phyloP scores from a whole-genome alignment of 2,888 invertebrate species.

The Cephonodes hylas region DNA sequence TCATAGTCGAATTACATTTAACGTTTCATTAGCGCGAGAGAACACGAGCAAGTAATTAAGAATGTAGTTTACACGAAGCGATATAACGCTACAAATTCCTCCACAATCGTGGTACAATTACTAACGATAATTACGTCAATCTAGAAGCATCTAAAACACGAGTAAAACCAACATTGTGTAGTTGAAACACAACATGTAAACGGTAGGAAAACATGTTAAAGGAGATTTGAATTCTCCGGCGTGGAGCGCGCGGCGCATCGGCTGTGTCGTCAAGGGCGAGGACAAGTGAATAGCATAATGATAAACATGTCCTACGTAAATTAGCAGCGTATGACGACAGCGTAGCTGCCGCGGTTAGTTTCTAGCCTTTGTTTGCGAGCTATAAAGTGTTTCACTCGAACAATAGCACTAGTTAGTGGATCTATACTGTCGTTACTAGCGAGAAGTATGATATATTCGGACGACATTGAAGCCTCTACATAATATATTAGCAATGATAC shows the following conservation, averaged over 20 bases:
- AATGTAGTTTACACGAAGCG: background rate
- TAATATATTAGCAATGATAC: background rate
- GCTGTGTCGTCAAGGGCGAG: slow-evolving; percentile 52
- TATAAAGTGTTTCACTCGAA: background rate
- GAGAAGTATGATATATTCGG: background rate
- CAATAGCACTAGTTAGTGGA: background rate
- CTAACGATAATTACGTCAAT: background rate
- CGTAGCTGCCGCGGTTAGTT: background rate
- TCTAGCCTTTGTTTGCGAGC: slow-evolving; percentile 1
- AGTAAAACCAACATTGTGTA: background rate
- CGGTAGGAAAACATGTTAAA: slow-evolving; percentile 27
- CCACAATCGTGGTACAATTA: background rate
- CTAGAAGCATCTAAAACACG: background rate
- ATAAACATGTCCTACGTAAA: slow-evolving; percentile 29
- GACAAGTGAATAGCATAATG: slow-evolving; percentile 33
- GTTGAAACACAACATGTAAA: slow-evolving; percentile 1
- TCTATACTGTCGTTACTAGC: background rate
- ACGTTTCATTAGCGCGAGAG: background rate
- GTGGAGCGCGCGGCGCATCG: slow-evolving; percentile 23
- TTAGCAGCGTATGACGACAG: slow-evolving; percentile 16
- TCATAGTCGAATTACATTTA: background rate
- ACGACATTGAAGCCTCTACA: background rate
- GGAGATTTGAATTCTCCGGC: slow-evolving; percentile 49
- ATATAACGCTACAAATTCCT: background rate
- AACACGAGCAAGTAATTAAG: background rate